phyloP scores from a whole-genome alignment of 2,113 vertebrate species.

The Mesitornis unicolor region DNA sequence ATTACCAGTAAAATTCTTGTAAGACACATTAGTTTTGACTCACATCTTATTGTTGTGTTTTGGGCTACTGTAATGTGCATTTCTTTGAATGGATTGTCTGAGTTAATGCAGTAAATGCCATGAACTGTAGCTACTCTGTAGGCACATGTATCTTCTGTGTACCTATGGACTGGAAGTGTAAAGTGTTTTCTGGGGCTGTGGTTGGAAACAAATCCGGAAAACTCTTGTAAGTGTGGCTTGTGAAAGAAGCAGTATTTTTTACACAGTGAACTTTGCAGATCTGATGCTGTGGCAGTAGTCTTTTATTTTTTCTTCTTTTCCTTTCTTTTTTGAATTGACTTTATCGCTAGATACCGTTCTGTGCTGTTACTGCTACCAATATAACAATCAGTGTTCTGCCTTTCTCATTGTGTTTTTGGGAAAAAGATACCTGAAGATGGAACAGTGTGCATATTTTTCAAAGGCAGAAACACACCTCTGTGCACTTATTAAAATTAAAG shows the following conservation, averaged over 20 bases:
- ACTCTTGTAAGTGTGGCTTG: background rate
- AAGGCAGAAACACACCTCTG: background rate
- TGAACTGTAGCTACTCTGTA: background rate
- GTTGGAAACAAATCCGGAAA: constrained; percentile 20
- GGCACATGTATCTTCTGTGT: background rate
- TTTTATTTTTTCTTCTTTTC: background rate
- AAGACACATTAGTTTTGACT: background rate
- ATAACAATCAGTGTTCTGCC: background rate
- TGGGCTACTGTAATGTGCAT: background rate
- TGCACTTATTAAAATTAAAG: constrained; percentile 34
- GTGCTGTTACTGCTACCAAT: background rate
- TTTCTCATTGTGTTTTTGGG: background rate
- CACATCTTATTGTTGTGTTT: fast-evolving
- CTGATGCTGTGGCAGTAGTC: background rate
- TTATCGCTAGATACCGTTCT: background rate
- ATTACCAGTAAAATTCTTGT: background rate
- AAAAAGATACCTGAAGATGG: background rate
- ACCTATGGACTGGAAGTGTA: background rate
- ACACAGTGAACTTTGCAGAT: background rate
- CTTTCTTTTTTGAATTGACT: background rate
- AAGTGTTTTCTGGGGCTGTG: background rate
- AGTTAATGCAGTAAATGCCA: background rate
- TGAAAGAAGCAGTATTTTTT: background rate
- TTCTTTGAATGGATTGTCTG: background rate
- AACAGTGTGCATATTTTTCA: background rate